These are phyloP conservation scores for Ferrisia virgata DNA, from an alignment of 2,888 invertebrate genomes.

Conservation along the genomic window DNA sequence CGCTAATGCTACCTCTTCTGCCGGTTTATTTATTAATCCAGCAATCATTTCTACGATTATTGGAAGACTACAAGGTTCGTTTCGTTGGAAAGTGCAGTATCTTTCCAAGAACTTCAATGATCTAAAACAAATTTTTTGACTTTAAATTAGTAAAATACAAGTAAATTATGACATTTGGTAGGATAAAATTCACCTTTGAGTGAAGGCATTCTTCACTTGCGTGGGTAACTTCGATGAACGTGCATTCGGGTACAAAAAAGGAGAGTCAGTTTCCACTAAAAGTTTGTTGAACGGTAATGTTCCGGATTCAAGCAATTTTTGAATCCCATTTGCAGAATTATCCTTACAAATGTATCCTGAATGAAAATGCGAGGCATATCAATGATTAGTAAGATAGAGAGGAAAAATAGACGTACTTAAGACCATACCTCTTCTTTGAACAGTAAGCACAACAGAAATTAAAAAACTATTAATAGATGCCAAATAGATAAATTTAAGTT, in stretches of 20 bases:
- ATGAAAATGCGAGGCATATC: conserved; percentile 49
- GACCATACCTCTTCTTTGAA: neutral
- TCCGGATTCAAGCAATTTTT: conserved; percentile 76
- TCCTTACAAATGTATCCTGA: conserved; percentile 83
- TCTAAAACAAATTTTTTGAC: conserved; percentile 58
- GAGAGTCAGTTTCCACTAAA: conserved; percentile 88
- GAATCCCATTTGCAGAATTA: conserved; percentile 72
- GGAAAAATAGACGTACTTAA: neutral
- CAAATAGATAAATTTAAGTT: too few species aligned
- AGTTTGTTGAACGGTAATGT: conserved; percentile 78
- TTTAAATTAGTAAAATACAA: neutral
- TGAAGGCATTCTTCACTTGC: conserved; percentile 81
- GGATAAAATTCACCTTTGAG: conserved; percentile 56
- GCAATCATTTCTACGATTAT: conserved; percentile 91
- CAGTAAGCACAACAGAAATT: neutral
- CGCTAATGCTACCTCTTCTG: conserved; percentile 84
- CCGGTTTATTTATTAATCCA: conserved; percentile 80
- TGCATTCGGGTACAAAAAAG: conserved; percentile 94
- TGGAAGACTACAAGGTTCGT: conserved; percentile 91
- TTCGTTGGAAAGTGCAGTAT: conserved; percentile 92
- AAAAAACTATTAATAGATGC: neutral
- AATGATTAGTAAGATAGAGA: too few species aligned
- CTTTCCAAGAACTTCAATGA: conserved; percentile 78
- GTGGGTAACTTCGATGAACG: conserved; percentile 86
- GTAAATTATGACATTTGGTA: neutral